Percentiles rank a stretch among this genome's conserved stretches.
Evolutionary conservation across 1,140 invertebrate genomes (phyloP).

Genomic region (Helicoverpa armigera): DNA sequence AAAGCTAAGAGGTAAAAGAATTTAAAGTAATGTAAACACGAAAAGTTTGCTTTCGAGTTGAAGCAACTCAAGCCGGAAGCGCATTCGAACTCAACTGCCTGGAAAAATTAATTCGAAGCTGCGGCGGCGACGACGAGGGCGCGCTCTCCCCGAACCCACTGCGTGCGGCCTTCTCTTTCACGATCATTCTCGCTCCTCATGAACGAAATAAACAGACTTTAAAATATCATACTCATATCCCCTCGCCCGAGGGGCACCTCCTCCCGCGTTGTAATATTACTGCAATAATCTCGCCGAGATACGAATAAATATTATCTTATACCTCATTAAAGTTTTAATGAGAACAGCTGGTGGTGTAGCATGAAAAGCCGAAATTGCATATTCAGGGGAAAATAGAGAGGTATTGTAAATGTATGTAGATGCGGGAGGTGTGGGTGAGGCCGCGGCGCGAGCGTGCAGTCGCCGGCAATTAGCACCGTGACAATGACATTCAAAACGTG

Average conservation of each 20-base stretch:
- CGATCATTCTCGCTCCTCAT: slow-evolving; percentile 70
- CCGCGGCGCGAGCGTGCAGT: slow-evolving; percentile 55
- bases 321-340: slow-evolving; percentile 54
- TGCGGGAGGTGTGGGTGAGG: slow-evolving; percentile 56
- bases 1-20: slow-evolving; percentile 81
- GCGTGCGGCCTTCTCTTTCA: slow-evolving; percentile 67
- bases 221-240: slow-evolving; percentile 61
- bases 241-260: slow-evolving; percentile 28
- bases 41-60: slow-evolving; percentile 84
- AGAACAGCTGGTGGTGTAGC: slow-evolving; percentile 43
- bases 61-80: slow-evolving; percentile 80
- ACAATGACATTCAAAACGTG: slow-evolving; percentile 84
- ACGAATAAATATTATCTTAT: slow-evolving; percentile 52
- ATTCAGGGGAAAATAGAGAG: slow-evolving; percentile 47
- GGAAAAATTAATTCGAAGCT: slow-evolving; percentile 83
- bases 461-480: slow-evolving; percentile 74
- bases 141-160: slow-evolving; percentile 62
- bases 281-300: slow-evolving; percentile 43
- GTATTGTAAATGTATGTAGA: slow-evolving; percentile 56
- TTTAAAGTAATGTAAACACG: slow-evolving; percentile 84
- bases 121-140: slow-evolving; percentile 69
- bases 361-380: slow-evolving; percentile 53
- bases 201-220: slow-evolving; percentile 70
- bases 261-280: slow-evolving; percentile 43
- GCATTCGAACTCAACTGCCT: slow-evolving; percentile 83